These are phyloP conservation scores for Clitarchus hookeri DNA, from an alignment of 2,888 invertebrate species.

Conservation along the genomic window DNA sequence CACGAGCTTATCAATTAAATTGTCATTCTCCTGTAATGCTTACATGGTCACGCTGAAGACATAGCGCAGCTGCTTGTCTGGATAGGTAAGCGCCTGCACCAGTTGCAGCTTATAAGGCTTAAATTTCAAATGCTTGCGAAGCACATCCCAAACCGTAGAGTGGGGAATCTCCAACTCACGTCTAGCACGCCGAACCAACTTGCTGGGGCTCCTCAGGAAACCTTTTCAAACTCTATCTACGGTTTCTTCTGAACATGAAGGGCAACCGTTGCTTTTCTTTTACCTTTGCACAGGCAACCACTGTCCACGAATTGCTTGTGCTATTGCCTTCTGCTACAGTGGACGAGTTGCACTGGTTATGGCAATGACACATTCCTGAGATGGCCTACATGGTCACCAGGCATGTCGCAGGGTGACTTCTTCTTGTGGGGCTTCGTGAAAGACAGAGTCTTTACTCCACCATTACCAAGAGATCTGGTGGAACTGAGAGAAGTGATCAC, in stretches of 20 bases:
- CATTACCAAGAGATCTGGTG: too few relatives aligned
- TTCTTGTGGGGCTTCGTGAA: too few relatives aligned
- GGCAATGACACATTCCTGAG: too few relatives aligned
- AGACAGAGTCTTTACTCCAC: too few relatives aligned
- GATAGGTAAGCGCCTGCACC: neutral
- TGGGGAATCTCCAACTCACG: neutral
- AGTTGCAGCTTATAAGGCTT: neutral
- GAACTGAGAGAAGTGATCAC: too few relatives aligned
- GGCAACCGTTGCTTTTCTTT: neutral
- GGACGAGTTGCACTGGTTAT: too few relatives aligned
- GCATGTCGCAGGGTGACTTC: too few relatives aligned
- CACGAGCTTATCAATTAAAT: neutral
- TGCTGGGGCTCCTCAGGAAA: neutral
- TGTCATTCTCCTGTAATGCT: neutral
- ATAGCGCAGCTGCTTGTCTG: neutral
- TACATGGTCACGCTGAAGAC: neutral
- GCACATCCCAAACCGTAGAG: neutral
- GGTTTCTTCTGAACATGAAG: neutral
- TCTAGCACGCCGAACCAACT: neutral
- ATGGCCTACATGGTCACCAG: too few relatives aligned
- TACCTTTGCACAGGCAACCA: constrained; percentile 3
- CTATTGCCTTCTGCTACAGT: too few relatives aligned
- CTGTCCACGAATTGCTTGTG: too few relatives aligned
- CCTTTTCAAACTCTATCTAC: too few relatives aligned
- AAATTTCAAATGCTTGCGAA: neutral